Conservation (phyloP, 2,113 vertebrate species). For the Ciconia boyciana region DNA sequence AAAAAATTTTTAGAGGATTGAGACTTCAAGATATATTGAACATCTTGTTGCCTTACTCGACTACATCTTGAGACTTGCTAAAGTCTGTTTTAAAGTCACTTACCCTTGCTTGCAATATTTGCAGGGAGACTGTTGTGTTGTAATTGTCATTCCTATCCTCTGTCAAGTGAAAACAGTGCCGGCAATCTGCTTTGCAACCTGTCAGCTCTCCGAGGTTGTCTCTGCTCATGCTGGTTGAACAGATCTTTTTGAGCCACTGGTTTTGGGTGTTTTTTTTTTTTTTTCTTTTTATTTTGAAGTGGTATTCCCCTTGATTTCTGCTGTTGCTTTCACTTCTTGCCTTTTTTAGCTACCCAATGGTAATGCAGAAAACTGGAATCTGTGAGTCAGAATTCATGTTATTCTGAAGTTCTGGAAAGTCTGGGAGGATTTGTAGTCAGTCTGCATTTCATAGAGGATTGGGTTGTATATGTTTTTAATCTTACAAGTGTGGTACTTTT, state of each 20-base stretch:
- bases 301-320: not conserved
- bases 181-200: constrained; percentile 18
- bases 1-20: not conserved
- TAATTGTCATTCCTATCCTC: not conserved
- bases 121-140: not conserved
- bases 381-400: not conserved
- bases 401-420: not conserved
- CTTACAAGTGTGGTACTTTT: not conserved
- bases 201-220: constrained; percentile 13
- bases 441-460: not conserved
- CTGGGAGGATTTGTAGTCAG: not conserved
- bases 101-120: not conserved
- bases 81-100: not conserved
- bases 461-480: not conserved
- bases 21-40: not conserved
- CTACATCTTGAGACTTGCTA: not conserved
- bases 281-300: not conserved
- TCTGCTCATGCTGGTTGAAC: not conserved
- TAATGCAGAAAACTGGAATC: not conserved
- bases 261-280: not conserved
- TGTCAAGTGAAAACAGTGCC: constrained; percentile 2
- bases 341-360: not conserved
- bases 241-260: not conserved
- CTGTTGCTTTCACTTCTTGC: not conserved
- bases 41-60: not conserved